Conservation (phyloP, 2,113 vertebrate genomes). For the Forbesichthys papilliferus region DNA sequence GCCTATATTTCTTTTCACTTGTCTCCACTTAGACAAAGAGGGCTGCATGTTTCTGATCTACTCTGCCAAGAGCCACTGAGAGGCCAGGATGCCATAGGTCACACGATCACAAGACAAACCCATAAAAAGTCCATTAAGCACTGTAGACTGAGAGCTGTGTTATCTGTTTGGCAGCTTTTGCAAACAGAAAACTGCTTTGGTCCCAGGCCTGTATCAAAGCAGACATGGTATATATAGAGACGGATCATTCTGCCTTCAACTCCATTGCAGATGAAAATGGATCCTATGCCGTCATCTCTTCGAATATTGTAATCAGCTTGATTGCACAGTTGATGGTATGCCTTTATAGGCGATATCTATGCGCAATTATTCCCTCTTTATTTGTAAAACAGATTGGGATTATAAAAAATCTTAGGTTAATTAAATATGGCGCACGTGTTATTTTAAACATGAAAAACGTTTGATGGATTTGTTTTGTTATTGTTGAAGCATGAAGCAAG, state of each 20-base stretch:
- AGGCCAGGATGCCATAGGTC: conserved; percentile 83
- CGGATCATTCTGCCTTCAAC: not conserved
- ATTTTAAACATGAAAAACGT: no score
- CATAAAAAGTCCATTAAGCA: conserved; percentile 99
- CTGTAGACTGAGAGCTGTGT: conserved; percentile 89
- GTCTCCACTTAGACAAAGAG: conserved; percentile 13
- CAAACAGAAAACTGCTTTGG: conserved; percentile 93
- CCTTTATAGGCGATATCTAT: no score
- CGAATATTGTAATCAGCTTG: no score
- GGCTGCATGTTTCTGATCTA: conserved; percentile 85
- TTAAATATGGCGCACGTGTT: no score
- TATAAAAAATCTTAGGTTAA: no score
- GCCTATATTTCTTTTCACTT: conserved; percentile 1
- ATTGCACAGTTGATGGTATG: no score
- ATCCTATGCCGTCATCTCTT: not conserved
- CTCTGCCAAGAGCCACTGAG: conserved; percentile 81
- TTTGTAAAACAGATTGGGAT: no score
- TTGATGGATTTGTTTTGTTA: no score
- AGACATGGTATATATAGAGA: not conserved
- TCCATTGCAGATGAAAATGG: no score
- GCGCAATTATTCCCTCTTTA: no score
- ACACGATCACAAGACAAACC: conserved; percentile 85
- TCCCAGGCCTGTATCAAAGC: conserved; percentile 68
- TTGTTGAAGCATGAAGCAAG: no score
- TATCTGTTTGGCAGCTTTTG: conserved; percentile 93